phyloP scores from a whole-genome alignment of 2,113 vertebrate species.

The Lamprologus lemairii region DNA sequence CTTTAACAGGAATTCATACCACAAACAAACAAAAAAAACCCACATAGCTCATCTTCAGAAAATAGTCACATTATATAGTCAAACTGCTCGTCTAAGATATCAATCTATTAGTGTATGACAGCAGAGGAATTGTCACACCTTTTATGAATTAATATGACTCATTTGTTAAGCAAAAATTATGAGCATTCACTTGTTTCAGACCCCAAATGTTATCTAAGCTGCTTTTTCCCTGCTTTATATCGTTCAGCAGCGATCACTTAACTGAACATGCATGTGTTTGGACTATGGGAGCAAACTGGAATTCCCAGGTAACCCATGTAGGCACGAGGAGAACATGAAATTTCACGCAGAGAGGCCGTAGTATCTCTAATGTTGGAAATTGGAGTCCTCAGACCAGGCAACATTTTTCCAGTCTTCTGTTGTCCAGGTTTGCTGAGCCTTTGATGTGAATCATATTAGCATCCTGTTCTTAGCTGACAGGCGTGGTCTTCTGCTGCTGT shows the following conservation, averaged over 20 bases:
- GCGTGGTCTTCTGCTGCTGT: not conserved
- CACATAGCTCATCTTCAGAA: not conserved
- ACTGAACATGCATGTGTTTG: not conserved
- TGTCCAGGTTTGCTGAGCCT: not conserved
- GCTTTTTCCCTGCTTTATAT: not conserved
- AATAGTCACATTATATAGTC: not conserved
- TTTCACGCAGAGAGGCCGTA: not conserved
- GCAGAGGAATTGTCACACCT: not conserved
- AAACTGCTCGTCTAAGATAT: not conserved
- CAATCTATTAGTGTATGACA: not conserved
- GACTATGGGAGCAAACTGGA: not conserved
- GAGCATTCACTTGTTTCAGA: not conserved
- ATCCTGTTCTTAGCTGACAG: not conserved
- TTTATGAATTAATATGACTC: not conserved
- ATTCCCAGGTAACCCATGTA: not conserved
- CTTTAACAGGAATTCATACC: not conserved
- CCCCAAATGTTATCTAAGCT: not conserved
- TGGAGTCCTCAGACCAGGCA: not conserved
- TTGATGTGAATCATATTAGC: not conserved
- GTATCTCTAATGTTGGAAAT: not conserved
- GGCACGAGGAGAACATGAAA: not conserved
- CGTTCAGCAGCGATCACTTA: not conserved
- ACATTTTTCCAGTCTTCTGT: not conserved
- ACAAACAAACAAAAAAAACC: not conserved
- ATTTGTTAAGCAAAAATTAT: not conserved